Evolutionary conservation across 2,113 vertebrate species (phyloP), one percentile per base, ranked within the genome.

Genomic region (Epinephelus cyanopodus): DNA sequence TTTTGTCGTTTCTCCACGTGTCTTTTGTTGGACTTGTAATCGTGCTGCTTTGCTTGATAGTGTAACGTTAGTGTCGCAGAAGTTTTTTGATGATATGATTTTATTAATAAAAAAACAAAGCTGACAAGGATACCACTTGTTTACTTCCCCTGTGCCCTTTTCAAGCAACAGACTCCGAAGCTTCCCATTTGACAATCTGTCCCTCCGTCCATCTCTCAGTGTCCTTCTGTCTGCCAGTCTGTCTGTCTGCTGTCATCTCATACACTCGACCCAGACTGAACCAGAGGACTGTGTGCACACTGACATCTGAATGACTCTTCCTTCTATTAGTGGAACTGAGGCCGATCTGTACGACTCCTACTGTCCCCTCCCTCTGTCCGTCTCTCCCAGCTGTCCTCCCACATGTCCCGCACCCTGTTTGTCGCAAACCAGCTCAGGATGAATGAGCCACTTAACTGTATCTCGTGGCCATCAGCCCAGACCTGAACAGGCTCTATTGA

Each of bases 361-460:
- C 52, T 42, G 0, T 27, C 48, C 27, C 3, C 3, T 39, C 45
- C 48, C 21, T 42, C 60, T 2, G 11, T 75, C 29, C 6, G 21
- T 47, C 62, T 52, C 68, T 33, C 67, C 72, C 67, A 39, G 39
- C 64, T 72, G 75, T 79, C 83, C 79, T 74, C 83, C 86, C 78
- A 65, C 81, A 58, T 6, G 52, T 84, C 81, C 66, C 0, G 23
- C 83, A 65, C 77, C 45, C 57, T 0, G 77, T 82, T 69, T 79
- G 60, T 78, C 85, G 75, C 37, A 53, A 65, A 70, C 53, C 17
- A 3, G 19, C 52, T 47, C 65, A 68, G 69, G 73, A 85, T 85
- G 70, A 89, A 89, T 86, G 72, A 37, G 13, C 74, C 80, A 69
- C 70, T 86, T 84, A 65, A 65, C 62, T 29, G 11, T 45, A 23